A percentile compares a stretch with the other conserved stretches of the same genome.
Conservation (phyloP, 1,140 invertebrate species). For the Antheraea pernyi region DNA sequence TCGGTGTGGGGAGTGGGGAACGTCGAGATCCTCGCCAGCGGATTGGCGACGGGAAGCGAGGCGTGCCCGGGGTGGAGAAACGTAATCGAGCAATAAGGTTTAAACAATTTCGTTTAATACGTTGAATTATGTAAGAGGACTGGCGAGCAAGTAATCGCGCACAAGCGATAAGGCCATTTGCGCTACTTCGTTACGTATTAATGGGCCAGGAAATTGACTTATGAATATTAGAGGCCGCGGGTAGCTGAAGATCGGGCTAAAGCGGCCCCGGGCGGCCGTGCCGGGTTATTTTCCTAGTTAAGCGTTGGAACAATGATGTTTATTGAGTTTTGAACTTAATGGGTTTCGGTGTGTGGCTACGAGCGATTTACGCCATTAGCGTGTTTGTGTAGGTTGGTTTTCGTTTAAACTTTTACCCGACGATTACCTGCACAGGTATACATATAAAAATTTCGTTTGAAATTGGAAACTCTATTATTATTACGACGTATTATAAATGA, state of each 20-base stretch:
- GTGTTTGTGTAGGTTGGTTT: constrained; percentile 45
- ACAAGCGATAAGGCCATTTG: constrained; percentile 79
- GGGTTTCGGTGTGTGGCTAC: constrained; percentile 55
- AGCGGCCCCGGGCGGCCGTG: constrained; percentile 63
- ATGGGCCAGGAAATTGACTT: constrained; percentile 79
- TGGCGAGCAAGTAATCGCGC: constrained; percentile 77
- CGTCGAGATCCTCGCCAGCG: constrained; percentile 28
- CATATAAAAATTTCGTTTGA: not conserved
- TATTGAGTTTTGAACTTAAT: constrained; percentile 73
- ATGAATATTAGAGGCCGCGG: constrained; percentile 77
- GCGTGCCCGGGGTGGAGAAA: constrained; percentile 69
- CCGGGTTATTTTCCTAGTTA: constrained; percentile 72
- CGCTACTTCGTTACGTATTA: constrained; percentile 79
- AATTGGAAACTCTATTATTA: not conserved
- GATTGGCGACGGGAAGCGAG: constrained; percentile 66
- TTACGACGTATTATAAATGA: not conserved
- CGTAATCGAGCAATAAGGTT: constrained; percentile 79
- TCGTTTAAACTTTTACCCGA: constrained; percentile 1
- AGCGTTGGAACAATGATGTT: constrained; percentile 72
- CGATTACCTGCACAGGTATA: not conserved
- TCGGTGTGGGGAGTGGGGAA: constrained; percentile 31
- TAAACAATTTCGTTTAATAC: constrained; percentile 80
- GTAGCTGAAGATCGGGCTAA: constrained; percentile 65
- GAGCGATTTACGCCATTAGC: constrained; percentile 65
- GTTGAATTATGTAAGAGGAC: constrained; percentile 78